These are phyloP conservation scores for Brenthis hecate DNA, from an alignment of 2,888 invertebrate species.

Conservation along the genomic window DNA sequence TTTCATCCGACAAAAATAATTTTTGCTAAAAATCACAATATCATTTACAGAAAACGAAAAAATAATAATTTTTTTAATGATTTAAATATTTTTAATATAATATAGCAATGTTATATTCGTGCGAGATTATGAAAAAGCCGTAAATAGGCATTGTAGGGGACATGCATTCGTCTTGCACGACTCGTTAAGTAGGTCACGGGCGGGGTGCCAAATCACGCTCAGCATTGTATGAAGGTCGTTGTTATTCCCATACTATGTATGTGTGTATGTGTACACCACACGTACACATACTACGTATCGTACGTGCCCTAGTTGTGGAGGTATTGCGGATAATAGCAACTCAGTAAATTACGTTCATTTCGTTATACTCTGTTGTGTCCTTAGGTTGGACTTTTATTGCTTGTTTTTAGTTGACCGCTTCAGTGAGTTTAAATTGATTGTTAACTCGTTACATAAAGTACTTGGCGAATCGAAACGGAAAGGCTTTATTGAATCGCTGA, in stretches of 20 bases:
- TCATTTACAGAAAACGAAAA: no score
- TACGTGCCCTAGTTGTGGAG: slow-evolving; percentile 11
- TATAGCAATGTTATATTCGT: no score
- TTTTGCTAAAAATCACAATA: no score
- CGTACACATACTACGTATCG: background rate
- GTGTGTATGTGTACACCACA: background rate
- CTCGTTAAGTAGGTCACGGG: slow-evolving; percentile 28
- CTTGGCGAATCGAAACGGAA: background rate
- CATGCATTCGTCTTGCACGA: slow-evolving; percentile 22
- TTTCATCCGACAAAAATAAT: no score
- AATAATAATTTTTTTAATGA: no score
- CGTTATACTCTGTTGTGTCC: slow-evolving; percentile 1
- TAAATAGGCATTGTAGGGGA: background rate
- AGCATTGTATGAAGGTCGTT: slow-evolving; percentile 26
- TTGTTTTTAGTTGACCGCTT: slow-evolving; percentile 4
- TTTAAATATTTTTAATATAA: no score
- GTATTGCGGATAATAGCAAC: slow-evolving; percentile 18
- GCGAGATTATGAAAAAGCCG: slow-evolving; percentile 1
- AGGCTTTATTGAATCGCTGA: no score
- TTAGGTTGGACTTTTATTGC: slow-evolving; percentile 11
- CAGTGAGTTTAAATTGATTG: slow-evolving; percentile 1
- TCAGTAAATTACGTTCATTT: slow-evolving; percentile 15
- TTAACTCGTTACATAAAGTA: background rate
- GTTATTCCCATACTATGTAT: slow-evolving; percentile 8
- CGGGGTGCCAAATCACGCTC: slow-evolving; percentile 29